Evolutionary conservation across 2,113 vertebrate genomes (phyloP), one percentile per base, ranked within the genome.

Genomic region (Poeciliopsis prolifica): DNA sequence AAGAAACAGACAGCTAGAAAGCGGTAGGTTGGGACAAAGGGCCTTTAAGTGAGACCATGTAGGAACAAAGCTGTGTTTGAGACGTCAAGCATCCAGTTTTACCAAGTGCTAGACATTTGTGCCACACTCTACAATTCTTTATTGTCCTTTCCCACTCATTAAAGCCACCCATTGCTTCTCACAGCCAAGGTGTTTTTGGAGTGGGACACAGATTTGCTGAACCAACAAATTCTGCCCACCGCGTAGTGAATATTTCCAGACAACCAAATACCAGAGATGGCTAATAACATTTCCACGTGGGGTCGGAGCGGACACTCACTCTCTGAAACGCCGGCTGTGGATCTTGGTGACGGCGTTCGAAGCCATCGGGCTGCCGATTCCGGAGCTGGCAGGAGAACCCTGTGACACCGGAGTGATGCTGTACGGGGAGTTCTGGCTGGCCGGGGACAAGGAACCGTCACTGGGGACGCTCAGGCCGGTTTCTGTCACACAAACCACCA

Each of bases 371-470:
- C 97, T 98, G 40, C 98, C 98, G 60, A 99, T 98, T 62, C 97
- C 98, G 2, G 97, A 99, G 88, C 97, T 98, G 61, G 96, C 96
- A 11, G 98, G 97, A 40, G 97, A 99, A 3, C 98, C 98, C 90
- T 99, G 98, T 1, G 97, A 99, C 64, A 99, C 98, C 0, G 98
- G 98, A 0, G 98, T 99, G 95, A 99, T 99, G 92, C 97, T 98
- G 75, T 98, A 99, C 0, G 98, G 98, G 79, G 97, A 99, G 83
- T 98, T 98, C 92, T 99, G 98, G 94, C 97, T 99, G 89, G 98
- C 97, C 69, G 98, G 98, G 6, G 98, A 99, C 35, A 99, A 95
- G 0, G 97, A 99, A 9, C 97, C 92, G 65, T 99, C 98, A 88
- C 98, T 99, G 80, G 96, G 97, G 91, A 98, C 91, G 75, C 97